These are phyloP conservation scores for Oenanthe melanoleuca DNA, from an alignment of 2,113 vertebrate genomes.

Conservation along the genomic window DNA sequence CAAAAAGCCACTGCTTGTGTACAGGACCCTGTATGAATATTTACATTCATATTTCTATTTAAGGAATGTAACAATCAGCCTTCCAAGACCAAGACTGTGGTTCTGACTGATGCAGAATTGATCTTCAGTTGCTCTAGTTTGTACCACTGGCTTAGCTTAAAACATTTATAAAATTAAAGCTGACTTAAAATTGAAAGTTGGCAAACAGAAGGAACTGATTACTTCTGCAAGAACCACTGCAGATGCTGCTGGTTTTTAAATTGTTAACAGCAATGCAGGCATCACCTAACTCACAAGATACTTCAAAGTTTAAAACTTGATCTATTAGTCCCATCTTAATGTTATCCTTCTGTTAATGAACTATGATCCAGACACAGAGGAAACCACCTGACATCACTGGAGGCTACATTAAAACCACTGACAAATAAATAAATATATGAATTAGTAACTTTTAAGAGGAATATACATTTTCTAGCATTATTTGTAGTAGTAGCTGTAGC, in stretches of 20 bases:
- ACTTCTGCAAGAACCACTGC: neutral
- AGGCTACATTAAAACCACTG: neutral
- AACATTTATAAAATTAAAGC: neutral
- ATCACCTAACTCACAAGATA: neutral
- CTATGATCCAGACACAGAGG: neutral
- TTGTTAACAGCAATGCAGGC: neutral
- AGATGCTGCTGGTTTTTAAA: neutral
- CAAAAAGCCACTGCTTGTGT: neutral
- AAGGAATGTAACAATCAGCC: neutral
- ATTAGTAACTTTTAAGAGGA: neutral
- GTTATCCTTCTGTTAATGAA: neutral
- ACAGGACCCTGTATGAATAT: neutral
- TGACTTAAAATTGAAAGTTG: neutral
- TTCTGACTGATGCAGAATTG: neutral
- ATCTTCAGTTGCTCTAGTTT: neutral
- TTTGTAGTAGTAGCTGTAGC: neutral
- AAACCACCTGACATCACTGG: neutral
- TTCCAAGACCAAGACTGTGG: neutral
- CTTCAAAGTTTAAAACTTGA: neutral
- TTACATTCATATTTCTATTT: neutral
- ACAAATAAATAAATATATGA: neutral
- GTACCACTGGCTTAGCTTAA: neutral
- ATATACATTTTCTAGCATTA: neutral
- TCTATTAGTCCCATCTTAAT: neutral
- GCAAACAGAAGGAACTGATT: neutral